A percentile compares a stretch with the other conserved stretches of the same genome.
phyloP scores from a whole-genome alignment of 2,888 invertebrate species.

The Acheta domesticus region DNA sequence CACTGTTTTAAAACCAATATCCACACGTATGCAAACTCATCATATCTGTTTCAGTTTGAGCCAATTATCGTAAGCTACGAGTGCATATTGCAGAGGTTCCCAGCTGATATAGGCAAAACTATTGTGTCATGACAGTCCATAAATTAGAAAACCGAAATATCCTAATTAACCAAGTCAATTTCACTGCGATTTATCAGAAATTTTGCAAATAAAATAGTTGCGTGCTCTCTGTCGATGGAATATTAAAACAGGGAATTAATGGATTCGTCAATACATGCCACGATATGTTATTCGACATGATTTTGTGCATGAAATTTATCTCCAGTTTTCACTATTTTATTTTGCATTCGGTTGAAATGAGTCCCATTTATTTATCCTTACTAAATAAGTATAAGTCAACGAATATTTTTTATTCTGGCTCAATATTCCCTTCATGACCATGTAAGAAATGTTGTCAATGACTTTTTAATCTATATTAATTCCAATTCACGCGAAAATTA shows the following conservation, averaged over 20 bases:
- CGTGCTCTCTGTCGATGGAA: neutral
- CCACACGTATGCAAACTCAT: neutral
- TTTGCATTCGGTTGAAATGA: no score
- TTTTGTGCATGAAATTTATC: no score
- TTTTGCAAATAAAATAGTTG: neutral
- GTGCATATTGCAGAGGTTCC: neutral
- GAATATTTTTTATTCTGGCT: no score
- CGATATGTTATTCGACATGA: no score
- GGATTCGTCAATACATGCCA: neutral
- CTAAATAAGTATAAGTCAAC: no score
- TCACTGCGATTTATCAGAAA: slow-evolving; percentile 10
- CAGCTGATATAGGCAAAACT: slow-evolving; percentile 11
- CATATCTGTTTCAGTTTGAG: slow-evolving; percentile 1
- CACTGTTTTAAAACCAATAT: neutral
- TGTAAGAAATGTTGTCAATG: no score
- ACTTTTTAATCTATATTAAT: no score
- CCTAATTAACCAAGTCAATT: neutral
- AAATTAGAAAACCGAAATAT: slow-evolving; percentile 5
- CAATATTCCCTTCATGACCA: no score
- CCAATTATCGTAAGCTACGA: neutral
- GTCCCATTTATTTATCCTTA: no score
- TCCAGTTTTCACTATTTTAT: no score
- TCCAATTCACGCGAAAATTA: no score
- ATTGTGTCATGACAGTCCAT: neutral
- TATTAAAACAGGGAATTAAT: neutral